Evolutionary conservation across 2,888 invertebrate genomes (phyloP).

Genomic region (Argynnis bischoffii): DNA sequence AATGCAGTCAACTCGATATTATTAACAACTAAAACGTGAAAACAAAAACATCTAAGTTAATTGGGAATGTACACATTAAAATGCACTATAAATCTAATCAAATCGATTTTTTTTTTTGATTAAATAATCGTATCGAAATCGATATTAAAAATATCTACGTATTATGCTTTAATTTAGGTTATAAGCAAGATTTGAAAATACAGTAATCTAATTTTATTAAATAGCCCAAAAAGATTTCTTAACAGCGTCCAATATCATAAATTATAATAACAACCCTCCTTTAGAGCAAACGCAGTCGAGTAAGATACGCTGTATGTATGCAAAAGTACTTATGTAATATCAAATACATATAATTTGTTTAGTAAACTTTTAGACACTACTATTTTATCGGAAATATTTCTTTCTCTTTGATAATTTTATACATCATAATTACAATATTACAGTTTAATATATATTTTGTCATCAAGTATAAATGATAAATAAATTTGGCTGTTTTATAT

Average conservation of each 20-base stretch:
- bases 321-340: conserved; percentile 4
- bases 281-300: not conserved
- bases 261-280: not conserved
- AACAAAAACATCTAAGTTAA: conserved; percentile 17
- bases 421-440: not conserved
- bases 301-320: not conserved
- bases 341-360: conserved; percentile 1
- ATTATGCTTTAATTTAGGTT: conserved; percentile 2
- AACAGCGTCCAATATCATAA: not conserved
- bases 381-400: conserved; percentile 3
- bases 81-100: conserved; percentile 52
- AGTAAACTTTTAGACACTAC: not conserved
- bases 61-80: conserved; percentile 65
- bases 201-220: not conserved
- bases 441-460: conserved; percentile 2
- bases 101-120: not conserved
- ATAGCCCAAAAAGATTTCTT: conserved; percentile 5
- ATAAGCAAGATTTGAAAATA: not conserved
- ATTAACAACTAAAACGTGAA: conserved; percentile 9
- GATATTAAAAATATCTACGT: not conserved
- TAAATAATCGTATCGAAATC: not conserved
- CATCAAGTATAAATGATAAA: conserved; percentile 8
- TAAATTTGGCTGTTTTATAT: conserved; percentile 13
- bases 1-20: conserved; percentile 22
- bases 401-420: not conserved